phyloP scores from a whole-genome alignment of 2,888 invertebrate genomes.

The Dysmachus trigonus region DNA sequence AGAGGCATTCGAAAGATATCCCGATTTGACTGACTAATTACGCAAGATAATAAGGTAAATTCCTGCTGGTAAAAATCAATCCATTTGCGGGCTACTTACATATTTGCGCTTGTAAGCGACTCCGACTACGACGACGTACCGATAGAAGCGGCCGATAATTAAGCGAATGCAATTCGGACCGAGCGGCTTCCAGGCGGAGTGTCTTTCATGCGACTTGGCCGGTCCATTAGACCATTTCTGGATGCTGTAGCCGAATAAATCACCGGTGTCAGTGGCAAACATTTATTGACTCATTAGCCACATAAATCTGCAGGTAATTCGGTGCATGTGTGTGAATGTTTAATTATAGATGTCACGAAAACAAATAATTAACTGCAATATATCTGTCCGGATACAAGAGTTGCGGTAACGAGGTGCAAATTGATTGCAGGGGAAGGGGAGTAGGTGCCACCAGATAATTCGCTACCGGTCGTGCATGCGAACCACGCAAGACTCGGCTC shows the following conservation, averaged over 20 bases:
- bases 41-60: constrained; percentile 20
- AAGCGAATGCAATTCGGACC: constrained; percentile 5
- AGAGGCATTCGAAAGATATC: neutral
- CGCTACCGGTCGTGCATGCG: constrained; percentile 4
- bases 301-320: constrained; percentile 51
- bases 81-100: neutral
- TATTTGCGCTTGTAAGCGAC: neutral
- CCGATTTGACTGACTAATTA: constrained; percentile 19
- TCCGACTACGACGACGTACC: neutral
- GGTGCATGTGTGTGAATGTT: constrained; percentile 52
- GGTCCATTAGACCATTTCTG: constrained; percentile 29
- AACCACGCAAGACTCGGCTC: neutral
- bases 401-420: constrained; percentile 40
- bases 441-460: constrained; percentile 23
- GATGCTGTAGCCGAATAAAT: constrained; percentile 52
- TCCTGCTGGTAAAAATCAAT: neutral
- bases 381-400: constrained; percentile 50
- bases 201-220: neutral
- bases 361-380: constrained; percentile 55
- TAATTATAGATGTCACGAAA: constrained; percentile 56
- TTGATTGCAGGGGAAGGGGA: constrained; percentile 9
- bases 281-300: constrained; percentile 55
- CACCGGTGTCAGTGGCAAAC: constrained; percentile 54
- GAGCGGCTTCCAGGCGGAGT: neutral
- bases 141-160: constrained; percentile 37